phyloP scores from a whole-genome alignment of 2,888 invertebrate species.

The Platycheirus rosarum region DNA sequence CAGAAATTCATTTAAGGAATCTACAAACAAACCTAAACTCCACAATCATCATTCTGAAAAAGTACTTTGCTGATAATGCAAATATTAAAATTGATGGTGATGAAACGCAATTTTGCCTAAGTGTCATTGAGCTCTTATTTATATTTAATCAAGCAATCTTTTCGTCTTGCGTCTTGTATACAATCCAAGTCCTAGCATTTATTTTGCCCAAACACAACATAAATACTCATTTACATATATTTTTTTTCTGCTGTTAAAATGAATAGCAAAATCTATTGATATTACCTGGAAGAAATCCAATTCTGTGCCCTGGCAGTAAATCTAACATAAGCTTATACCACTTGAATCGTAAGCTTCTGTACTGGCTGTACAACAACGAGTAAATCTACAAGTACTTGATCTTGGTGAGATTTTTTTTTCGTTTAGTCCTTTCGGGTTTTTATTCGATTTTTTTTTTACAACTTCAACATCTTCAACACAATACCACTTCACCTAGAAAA shows the following conservation, averaged over 20 bases:
- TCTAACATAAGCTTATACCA: constrained; percentile 56
- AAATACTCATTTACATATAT: constrained; percentile 9
- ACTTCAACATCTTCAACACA: constrained; percentile 47
- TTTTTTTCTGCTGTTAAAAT: constrained; percentile 21
- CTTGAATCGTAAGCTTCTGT: constrained; percentile 56
- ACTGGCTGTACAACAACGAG: constrained; percentile 37
- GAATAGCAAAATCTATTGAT: constrained; percentile 56
- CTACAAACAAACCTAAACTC: neutral
- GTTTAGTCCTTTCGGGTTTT: constrained; percentile 30
- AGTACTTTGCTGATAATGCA: neutral
- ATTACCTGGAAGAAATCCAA: constrained; percentile 40
- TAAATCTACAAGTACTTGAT: constrained; percentile 63
- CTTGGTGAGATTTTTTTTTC: constrained; percentile 33
- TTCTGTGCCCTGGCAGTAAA: constrained; percentile 47
- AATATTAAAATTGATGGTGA: constrained; percentile 1
- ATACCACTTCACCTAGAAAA: constrained; percentile 63
- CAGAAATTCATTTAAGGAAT: no score
- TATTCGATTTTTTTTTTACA: neutral
- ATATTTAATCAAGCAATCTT: constrained; percentile 33
- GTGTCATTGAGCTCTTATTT: constrained; percentile 17
- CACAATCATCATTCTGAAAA: neutral
- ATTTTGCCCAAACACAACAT: constrained; percentile 20
- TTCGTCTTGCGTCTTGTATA: neutral
- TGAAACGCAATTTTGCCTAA: constrained; percentile 21
- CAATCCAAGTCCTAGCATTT: constrained; percentile 11